phyloP scores from a whole-genome alignment of 2,797 vertebrate species.

The Malacoctenus gilli region DNA sequence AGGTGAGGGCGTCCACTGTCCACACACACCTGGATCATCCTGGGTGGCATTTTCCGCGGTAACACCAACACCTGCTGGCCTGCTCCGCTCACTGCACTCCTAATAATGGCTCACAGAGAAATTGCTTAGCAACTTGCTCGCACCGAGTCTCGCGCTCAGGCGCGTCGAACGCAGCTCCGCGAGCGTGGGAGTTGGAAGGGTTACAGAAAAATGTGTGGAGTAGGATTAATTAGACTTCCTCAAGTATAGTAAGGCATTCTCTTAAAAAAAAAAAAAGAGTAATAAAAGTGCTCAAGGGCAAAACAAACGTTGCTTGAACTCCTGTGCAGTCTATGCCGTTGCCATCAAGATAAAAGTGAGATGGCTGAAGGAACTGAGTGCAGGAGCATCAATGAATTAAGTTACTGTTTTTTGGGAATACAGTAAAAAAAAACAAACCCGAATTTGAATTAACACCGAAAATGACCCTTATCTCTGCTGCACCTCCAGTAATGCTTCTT shows the following conservation, averaged over 20 bases:
- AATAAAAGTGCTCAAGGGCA: neutral
- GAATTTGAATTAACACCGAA: neutral
- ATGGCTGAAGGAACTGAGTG: neutral
- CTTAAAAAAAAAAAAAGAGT: neutral
- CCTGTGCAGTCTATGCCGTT: constrained; percentile 3
- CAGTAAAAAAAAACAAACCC: neutral
- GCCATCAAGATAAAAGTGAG: constrained; percentile 9
- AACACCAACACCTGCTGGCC: constrained; percentile 40
- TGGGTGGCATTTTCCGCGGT: constrained; percentile 23
- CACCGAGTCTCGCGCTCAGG: neutral
- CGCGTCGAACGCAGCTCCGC: neutral
- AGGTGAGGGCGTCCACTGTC: neutral
- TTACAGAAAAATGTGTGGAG: constrained; percentile 7
- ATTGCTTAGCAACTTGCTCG: neutral
- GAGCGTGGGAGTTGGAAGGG: constrained; percentile 6
- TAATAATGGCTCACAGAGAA: neutral
- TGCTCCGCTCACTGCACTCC: constrained; percentile 18
- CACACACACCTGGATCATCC: constrained; percentile 15
- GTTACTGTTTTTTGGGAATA: neutral
- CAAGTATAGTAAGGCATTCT: constrained; percentile 5
- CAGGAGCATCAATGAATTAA: too few relatives aligned
- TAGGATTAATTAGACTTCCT: neutral
- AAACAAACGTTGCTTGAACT: neutral
- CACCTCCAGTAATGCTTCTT: constrained; percentile 1
- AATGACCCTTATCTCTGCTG: neutral